Percentiles rank a stretch among this genome's conserved stretches.
These are phyloP conservation scores for Dipodomys stephensi DNA, from an alignment of 2,113 vertebrate genomes.

Conservation along the genomic window DNA sequence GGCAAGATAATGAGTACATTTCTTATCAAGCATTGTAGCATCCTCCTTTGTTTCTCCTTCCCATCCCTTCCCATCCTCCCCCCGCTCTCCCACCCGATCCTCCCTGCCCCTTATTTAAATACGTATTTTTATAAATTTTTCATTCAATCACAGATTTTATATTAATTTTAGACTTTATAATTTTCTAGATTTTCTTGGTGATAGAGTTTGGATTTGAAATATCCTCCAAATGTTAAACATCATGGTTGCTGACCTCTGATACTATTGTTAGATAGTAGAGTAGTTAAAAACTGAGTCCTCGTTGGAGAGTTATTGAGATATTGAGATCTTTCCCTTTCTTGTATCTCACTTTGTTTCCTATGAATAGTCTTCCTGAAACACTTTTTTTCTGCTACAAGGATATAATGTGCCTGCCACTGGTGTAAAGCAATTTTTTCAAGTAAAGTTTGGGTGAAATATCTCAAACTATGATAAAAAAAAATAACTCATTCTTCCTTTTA, in stretches of 20 bases:
- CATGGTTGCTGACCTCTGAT: neutral
- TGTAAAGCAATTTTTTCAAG: neutral
- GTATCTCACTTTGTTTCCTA: too few species aligned
- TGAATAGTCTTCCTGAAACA: neutral
- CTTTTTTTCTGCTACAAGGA: neutral
- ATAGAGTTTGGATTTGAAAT: neutral
- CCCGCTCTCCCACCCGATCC: too few species aligned
- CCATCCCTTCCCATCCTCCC: too few species aligned
- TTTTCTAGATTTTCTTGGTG: neutral
- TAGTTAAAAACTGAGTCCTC: neutral
- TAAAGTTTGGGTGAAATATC: neutral
- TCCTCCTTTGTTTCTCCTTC: too few species aligned
- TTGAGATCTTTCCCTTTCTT: neutral
- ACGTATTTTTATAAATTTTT: too few species aligned
- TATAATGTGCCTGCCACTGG: neutral
- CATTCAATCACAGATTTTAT: too few species aligned
- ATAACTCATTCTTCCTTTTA: neutral
- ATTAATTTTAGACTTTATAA: neutral
- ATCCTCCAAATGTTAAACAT: neutral
- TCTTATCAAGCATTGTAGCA: too few species aligned
- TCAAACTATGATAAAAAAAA: neutral
- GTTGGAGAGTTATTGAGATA: too few species aligned
- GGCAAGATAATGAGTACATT: too few species aligned
- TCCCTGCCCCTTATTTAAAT: neutral
- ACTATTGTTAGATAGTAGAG: neutral